Base-by-base conservation (phyloP, 2,888 invertebrate genomes). In the Calameuta filiformis region DNA sequence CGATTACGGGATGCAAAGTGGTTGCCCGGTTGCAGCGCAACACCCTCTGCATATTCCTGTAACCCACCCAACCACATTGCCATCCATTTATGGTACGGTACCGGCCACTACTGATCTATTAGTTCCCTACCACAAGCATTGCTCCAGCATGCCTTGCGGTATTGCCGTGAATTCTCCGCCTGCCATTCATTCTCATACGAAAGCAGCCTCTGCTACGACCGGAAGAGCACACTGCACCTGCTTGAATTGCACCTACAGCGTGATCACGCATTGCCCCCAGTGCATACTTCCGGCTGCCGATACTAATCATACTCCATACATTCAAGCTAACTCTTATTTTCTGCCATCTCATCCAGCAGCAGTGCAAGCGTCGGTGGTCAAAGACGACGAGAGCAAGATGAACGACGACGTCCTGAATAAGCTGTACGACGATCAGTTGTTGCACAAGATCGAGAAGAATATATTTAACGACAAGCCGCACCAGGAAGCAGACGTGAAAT, bases 121-220 rank as follows among this genome's bases (percentile, higher is more conserved):
- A 75, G 82, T 89, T 73, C 85, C 87, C 12, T 89, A 87, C 80
- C 88, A 87, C 68, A 88, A 89, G 78, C 88, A 87, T 73, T 89
- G 87, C 79, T 85, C 79, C 30, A 83, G 87, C 1, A 86, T 87
- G 31, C 79, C 89, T 9, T 88, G 89, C 75, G 84, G 82, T 30
- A 76, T 89, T 35, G 82, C 88, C 37, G 86, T 89, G 4, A 88
- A 85, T 80, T 79, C 85, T 15, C 80, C 82, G 15, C 77, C 81
- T 40, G 79, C 85, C n/a, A 77, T 87, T 6, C 85, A 84, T 73
- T 73, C 85, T 9, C 84, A 84, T 68, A 77, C 81, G 1, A 82
- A 85, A 40, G 80, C 85, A 12, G 75, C 71, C 6, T 83, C 79
- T 12, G 69, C 79, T 0, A 68, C 79, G 0, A 82, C 81, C 12